phyloP scores from a whole-genome alignment of 2,888 invertebrate species.

The Zaprionus obscuricornis region DNA sequence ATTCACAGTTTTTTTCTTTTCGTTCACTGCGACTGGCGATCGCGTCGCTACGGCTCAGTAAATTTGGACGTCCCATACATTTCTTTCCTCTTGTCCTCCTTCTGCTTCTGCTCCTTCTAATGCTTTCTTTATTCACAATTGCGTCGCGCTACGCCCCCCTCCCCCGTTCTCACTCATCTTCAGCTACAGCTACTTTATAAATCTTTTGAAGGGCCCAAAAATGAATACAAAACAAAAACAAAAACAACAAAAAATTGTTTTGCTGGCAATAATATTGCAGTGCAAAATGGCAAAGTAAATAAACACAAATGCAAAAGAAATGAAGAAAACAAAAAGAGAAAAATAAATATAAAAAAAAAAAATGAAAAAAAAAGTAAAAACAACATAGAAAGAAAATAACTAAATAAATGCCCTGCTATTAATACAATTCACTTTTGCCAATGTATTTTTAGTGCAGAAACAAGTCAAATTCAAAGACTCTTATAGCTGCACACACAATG shows the following conservation, averaged over 20 bases:
- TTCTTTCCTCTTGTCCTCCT: neutral
- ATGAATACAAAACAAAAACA: slow-evolving; percentile 1
- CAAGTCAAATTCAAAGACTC: slow-evolving; percentile 11
- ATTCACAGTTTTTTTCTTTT: slow-evolving; percentile 69
- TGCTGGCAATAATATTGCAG: slow-evolving; percentile 39
- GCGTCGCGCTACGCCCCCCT: neutral
- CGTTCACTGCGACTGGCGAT: slow-evolving; percentile 53
- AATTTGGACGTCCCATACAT: slow-evolving; percentile 57
- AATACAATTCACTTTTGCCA: slow-evolving; percentile 81
- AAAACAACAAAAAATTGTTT: slow-evolving; percentile 7
- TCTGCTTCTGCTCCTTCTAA: neutral
- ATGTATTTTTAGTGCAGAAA: slow-evolving; percentile 74
- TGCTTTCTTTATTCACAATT: too few relatives aligned
- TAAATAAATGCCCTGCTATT: slow-evolving; percentile 80
- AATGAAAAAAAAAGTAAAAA: slow-evolving; percentile 41
- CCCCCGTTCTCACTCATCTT: neutral
- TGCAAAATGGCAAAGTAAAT: slow-evolving; percentile 74
- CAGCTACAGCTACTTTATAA: slow-evolving; percentile 62
- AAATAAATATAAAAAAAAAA: slow-evolving; percentile 25
- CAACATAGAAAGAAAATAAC: slow-evolving; percentile 68
- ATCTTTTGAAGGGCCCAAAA: slow-evolving; percentile 73
- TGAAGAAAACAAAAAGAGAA: slow-evolving; percentile 13
- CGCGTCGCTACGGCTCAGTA: slow-evolving; percentile 74
- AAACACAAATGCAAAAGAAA: slow-evolving; percentile 64
- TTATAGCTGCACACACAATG: too few relatives aligned